A percentile compares a stretch with the other conserved stretches of the same genome.
Conservation (phyloP, 2,113 vertebrate genomes). For the Falcunculus frontatus region DNA sequence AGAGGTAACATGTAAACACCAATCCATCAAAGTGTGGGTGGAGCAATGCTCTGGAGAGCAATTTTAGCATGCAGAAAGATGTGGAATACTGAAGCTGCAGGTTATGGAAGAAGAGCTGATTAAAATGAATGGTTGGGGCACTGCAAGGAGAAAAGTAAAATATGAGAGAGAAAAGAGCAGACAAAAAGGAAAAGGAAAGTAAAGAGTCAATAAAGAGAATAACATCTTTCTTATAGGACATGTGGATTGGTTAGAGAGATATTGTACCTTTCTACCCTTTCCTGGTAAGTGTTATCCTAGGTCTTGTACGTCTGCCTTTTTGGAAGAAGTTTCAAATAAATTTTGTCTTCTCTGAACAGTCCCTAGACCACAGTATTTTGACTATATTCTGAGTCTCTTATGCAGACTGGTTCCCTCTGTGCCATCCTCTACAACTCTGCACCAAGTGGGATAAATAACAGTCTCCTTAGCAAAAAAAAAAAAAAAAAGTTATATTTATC, state of each 20-base stretch:
- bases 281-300: neutral
- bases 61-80: slow-evolving; percentile 28
- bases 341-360: neutral
- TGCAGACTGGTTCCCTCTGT: neutral
- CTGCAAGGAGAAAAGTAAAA: neutral
- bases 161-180: neutral
- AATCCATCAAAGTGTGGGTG: slow-evolving; percentile 48
- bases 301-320: neutral
- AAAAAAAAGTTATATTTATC: neutral
- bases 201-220: neutral
- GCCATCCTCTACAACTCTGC: neutral
- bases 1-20: neutral
- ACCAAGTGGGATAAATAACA: neutral
- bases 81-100: neutral
- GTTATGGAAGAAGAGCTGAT: slow-evolving; percentile 13
- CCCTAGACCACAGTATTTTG: neutral
- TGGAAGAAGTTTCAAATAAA: neutral
- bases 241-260: neutral
- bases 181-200: neutral
- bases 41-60: slow-evolving; percentile 42
- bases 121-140: slow-evolving; percentile 7
- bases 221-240: neutral
- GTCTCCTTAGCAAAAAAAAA: neutral
- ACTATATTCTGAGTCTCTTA: neutral
- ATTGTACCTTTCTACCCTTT: neutral